These are phyloP conservation scores for Proales similis DNA, from an alignment of 1,140 invertebrate species.

Conservation along the genomic window DNA sequence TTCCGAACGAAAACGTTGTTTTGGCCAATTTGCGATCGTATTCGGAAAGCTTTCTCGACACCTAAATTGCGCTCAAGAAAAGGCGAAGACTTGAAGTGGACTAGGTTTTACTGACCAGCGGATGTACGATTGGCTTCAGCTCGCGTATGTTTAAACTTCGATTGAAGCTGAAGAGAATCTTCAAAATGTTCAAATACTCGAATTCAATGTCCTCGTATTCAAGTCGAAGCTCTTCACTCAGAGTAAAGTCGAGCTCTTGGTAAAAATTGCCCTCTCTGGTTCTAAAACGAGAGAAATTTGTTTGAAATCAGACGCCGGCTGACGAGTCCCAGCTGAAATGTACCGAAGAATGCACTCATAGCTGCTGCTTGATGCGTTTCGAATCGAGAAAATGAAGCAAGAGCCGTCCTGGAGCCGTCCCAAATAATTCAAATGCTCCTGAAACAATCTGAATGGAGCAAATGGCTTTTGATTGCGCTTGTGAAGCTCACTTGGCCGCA, in stretches of 20 bases:
- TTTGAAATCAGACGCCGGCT: background rate
- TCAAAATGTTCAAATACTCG: too few relatives aligned
- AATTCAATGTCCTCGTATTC: too few relatives aligned
- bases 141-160: slow-evolving; percentile 5
- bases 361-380: background rate
- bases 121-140: slow-evolving; percentile 15
- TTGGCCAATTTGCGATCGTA: slow-evolving; percentile 95
- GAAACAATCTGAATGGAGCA: background rate
- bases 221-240: too few relatives aligned
- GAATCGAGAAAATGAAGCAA: background rate
- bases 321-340: too few relatives aligned
- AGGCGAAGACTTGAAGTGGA: background rate
- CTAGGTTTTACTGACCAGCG: background rate
- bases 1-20: slow-evolving; percentile 90
- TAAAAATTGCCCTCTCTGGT: slow-evolving; percentile 18
- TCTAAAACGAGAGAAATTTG: background rate
- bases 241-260: background rate
- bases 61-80: background rate
- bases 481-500: slow-evolving; percentile 1
- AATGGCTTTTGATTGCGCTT: background rate
- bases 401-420: too few relatives aligned
- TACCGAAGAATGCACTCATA: slow-evolving; percentile 1
- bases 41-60: background rate
- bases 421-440: slow-evolving; percentile 21
- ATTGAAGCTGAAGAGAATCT: slow-evolving; percentile 6